These are phyloP conservation scores for Nomia melanderi DNA, from an alignment of 1,140 invertebrate genomes.

Conservation along the genomic window DNA sequence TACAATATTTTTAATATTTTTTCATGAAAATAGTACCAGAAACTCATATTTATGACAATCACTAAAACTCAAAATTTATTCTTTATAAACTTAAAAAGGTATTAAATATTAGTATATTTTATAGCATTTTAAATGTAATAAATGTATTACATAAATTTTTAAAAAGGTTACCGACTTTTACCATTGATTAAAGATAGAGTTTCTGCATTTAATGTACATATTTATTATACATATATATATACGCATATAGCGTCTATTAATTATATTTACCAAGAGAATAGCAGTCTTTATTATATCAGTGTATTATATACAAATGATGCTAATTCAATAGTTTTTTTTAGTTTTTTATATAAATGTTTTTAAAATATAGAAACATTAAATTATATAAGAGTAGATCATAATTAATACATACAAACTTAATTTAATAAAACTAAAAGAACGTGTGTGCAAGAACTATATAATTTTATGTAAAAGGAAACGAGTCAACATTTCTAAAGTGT, in stretches of 20 bases:
- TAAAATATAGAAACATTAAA: background rate
- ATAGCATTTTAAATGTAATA: background rate
- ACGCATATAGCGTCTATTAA: background rate
- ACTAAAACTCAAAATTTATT: background rate
- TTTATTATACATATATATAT: background rate
- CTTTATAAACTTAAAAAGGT: background rate
- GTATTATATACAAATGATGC: background rate
- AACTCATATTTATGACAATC: background rate
- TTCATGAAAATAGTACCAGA: background rate
- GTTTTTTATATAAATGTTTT: background rate
- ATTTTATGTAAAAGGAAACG: slow-evolving; percentile 25
- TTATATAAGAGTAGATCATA: slow-evolving; percentile 1
- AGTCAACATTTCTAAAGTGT: slow-evolving; percentile 20
- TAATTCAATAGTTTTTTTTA: background rate
- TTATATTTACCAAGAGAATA: background rate
- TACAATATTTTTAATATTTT: background rate
- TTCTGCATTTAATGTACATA: background rate
- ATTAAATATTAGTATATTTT: background rate
- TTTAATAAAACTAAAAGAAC: slow-evolving; percentile 33
- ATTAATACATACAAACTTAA: slow-evolving; percentile 16
- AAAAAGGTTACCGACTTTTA: background rate
- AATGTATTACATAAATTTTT: background rate
- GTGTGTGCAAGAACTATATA: slow-evolving; percentile 33
- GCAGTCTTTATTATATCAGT: background rate
- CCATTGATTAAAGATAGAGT: background rate